phyloP scores from a whole-genome alignment of 2,797 vertebrate genomes.

The Lutjanus argentimaculatus region DNA sequence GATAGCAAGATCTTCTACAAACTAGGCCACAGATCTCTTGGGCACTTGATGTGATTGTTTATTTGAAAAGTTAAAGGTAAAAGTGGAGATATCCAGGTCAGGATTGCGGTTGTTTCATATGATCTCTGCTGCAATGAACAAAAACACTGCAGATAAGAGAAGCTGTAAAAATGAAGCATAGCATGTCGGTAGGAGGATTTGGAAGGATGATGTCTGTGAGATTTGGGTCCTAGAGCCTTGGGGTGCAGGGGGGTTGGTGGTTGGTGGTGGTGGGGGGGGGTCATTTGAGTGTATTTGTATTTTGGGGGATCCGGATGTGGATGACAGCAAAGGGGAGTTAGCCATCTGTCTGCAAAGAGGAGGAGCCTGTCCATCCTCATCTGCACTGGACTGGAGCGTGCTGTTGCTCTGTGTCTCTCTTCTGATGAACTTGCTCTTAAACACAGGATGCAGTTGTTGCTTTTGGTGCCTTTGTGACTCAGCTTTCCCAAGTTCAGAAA shows the following conservation, averaged over 20 bases:
- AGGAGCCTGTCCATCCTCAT: conserved; percentile 16
- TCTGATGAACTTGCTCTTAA: background rate
- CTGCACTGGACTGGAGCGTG: background rate
- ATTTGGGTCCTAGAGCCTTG: conserved; percentile 33
- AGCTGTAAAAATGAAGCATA: conserved; percentile 12
- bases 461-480: conserved; percentile 26
- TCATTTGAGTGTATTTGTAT: background rate
- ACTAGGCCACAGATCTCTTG: background rate
- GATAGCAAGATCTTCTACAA: background rate
- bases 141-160: background rate
- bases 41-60: too few relatives aligned
- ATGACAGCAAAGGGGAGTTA: conserved; percentile 16
- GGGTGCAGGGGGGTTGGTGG: too few relatives aligned
- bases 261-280: too few relatives aligned
- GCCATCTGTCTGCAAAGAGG: conserved; percentile 52
- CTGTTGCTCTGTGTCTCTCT: background rate
- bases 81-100: background rate
- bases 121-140: background rate
- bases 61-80: background rate
- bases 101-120: background rate
- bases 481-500: background rate
- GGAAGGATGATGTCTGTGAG: conserved; percentile 53
- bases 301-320: conserved; percentile 21
- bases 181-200: too few relatives aligned
- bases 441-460: conserved; percentile 28